Percentiles rank a stretch among this genome's conserved stretches.
phyloP scores from a whole-genome alignment of 2,113 vertebrate genomes.

The Tragelaphus scriptus region DNA sequence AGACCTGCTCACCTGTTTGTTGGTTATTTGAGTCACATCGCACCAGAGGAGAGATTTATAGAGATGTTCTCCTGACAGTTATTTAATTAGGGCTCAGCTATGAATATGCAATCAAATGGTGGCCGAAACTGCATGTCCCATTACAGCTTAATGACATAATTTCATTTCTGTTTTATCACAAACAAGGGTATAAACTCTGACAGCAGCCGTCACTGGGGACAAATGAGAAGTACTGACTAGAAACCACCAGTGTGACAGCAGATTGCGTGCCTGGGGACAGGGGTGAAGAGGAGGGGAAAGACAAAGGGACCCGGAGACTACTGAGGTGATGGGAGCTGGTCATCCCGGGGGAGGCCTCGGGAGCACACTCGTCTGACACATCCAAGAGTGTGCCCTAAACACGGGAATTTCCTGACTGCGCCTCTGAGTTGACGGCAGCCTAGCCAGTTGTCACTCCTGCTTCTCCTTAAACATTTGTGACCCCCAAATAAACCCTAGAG shows the following conservation, averaged over 20 bases:
- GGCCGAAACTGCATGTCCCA: neutral
- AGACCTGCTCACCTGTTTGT: neutral
- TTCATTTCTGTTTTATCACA: neutral
- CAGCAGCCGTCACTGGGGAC: neutral
- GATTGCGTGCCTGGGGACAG: neutral
- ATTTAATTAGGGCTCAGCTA: neutral
- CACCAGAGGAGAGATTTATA: neutral
- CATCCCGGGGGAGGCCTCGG: neutral
- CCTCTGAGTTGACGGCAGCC: neutral
- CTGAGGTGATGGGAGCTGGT: accelerated
- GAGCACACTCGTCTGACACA: accelerated
- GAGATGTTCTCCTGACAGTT: neutral
- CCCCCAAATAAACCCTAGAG: neutral
- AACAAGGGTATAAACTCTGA: neutral
- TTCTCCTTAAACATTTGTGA: neutral
- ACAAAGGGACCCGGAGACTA: neutral
- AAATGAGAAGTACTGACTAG: neutral
- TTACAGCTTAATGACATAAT: neutral
- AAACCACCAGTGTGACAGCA: neutral
- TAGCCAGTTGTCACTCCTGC: neutral
- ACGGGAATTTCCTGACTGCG: neutral
- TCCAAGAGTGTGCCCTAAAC: accelerated
- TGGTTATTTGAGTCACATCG: accelerated
- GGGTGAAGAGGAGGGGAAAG: neutral
- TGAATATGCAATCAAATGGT: neutral